phyloP scores from a whole-genome alignment of 1,140 invertebrate species.

The Pseudomyrmex dendroicus region DNA sequence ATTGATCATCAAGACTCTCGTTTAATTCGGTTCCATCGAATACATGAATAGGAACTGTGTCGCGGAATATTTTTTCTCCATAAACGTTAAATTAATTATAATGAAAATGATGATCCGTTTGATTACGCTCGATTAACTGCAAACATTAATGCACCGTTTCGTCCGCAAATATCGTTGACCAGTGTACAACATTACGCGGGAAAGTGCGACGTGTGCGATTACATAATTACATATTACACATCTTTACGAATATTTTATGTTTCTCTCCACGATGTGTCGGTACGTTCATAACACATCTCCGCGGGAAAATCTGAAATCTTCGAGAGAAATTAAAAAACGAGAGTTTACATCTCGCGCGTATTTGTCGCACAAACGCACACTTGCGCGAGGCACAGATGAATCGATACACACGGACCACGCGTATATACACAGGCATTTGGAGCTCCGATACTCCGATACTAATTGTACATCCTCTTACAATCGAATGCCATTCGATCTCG shows the following conservation, averaged over 20 bases:
- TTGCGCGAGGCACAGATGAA: not conserved
- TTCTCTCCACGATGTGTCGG: no score
- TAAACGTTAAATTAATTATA: not conserved
- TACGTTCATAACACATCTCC: no score
- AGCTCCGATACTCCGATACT: conserved; percentile 17
- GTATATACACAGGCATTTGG: not conserved
- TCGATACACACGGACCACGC: not conserved
- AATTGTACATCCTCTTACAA: conserved; percentile 14
- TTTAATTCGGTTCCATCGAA: not conserved
- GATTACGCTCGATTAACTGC: not conserved
- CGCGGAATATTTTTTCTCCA: not conserved
- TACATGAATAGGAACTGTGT: conserved; percentile 2
- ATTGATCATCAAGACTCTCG: not conserved
- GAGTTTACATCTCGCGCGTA: not conserved
- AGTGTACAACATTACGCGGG: no score
- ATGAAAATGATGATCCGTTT: not conserved
- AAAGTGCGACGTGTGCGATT: no score
- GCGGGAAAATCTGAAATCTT: no score
- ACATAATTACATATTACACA: not conserved
- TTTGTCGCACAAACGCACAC: not conserved
- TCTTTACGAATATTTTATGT: not conserved
- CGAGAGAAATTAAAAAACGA: not conserved
- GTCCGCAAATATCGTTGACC: not conserved
- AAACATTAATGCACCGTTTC: not conserved
- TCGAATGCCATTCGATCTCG: not conserved